Evolutionary conservation across 2,888 invertebrate species (phyloP).

Genomic region (Endomychus coccineus): DNA sequence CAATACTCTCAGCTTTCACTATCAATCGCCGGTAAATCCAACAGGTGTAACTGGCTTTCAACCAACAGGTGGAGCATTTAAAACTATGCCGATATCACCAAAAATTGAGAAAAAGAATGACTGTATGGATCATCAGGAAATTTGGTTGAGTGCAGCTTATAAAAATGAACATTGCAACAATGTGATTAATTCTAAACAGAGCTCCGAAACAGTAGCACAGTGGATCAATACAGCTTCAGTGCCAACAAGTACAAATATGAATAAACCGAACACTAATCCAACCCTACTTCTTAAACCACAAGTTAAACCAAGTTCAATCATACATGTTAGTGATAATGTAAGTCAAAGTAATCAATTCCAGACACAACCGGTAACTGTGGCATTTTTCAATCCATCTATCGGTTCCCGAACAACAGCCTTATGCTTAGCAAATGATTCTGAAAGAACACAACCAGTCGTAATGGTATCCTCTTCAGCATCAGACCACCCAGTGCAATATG

Average conservation of each 20-base stretch:
- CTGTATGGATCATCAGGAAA: constrained; percentile 18
- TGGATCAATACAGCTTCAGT: constrained; percentile 30
- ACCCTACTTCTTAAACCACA: constrained; percentile 38
- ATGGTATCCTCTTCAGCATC: constrained; percentile 40
- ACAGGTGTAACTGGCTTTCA: constrained; percentile 83
- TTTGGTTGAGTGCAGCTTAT: constrained; percentile 23
- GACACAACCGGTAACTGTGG: constrained; percentile 43
- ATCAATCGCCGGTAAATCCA: constrained; percentile 68
- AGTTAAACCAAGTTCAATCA: constrained; percentile 33
- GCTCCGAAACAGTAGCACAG: constrained; percentile 20
- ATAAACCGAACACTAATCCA: constrained; percentile 33
- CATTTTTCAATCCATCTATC: constrained; percentile 33
- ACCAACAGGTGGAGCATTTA: constrained; percentile 88
- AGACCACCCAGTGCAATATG: constrained; percentile 41
- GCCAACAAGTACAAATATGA: constrained; percentile 26
- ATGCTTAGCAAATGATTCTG: constrained; percentile 35
- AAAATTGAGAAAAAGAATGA: constrained; percentile 41
- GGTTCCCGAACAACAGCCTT: constrained; percentile 35
- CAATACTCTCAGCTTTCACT: constrained; percentile 49
- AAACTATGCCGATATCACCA: constrained; percentile 67
- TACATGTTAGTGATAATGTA: constrained; percentile 32
- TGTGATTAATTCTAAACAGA: constrained; percentile 13
- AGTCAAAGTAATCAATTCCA: constrained; percentile 32
- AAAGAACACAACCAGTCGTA: constrained; percentile 38
- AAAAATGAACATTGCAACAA: constrained; percentile 16